Evolutionary conservation across 2,797 vertebrate species (phyloP), one percentile per base, ranked within the genome.

Genomic region (Periparus ater): DNA sequence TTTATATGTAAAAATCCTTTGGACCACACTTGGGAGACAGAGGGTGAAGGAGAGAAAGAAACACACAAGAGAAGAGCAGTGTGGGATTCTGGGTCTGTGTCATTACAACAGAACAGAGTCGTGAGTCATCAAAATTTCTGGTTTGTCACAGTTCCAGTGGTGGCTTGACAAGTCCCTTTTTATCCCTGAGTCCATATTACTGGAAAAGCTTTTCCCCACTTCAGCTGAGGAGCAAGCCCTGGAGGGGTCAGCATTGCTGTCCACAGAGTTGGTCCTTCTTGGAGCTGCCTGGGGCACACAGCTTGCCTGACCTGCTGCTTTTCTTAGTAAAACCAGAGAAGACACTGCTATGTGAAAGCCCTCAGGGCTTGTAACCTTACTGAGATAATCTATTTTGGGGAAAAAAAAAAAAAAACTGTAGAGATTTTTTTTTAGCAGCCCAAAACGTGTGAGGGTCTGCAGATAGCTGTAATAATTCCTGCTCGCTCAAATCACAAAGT

Each of bases 271-370:
- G 50, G 17, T 65, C 17, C 9, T 53, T 62, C 65, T n/a, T 73
- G 70, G 65, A 70, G 40, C 45, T 65, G 1, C 10, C 15, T 12
- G 42, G 74, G 48, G 45, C 30, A 11, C 36, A 29, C 45, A 74
- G 36, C 57, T 83, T 7, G 2, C 53, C 42, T 58, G 77, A 57
- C 93, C 86, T 94, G 88, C 82, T 89, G 9, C 55, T 93, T 91
- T 36, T 86, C 89, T 82, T 95, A 78, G 94, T 82, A 91, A 95
- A 96, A 96, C 85, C 44, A 83, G 89, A 91, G 92, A 94, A 79
- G 40, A 86, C 67, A 32, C 48, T 89, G 76, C 86, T 86, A 1
- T 77, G 66, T 80, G 53, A 77, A 70, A 74, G 92, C 92, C 90
- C 87, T 88, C n/a, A 16, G 71, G 85, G 68, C 47, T 30, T 71